Evolutionary conservation across 2,797 vertebrate genomes (phyloP).

Genomic region (Carapus acus): DNA sequence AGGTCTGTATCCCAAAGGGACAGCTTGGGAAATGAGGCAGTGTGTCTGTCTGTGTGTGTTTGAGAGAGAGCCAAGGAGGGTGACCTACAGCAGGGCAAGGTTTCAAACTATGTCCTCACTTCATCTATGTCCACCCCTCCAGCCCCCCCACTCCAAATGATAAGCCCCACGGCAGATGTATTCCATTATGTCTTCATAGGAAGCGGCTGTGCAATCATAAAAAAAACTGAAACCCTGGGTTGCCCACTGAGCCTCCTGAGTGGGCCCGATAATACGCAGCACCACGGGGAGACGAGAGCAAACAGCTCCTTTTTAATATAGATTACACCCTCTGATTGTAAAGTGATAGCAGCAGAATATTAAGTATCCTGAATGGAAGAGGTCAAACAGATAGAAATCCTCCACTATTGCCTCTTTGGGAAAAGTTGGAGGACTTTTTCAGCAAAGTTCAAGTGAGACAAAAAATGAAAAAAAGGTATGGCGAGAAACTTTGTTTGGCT

Average conservation of each 20-base stretch:
- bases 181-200: conserved; percentile 48
- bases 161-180: conserved; percentile 50
- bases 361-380: conserved; percentile 12
- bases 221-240: conserved; percentile 38
- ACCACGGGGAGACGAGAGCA: conserved; percentile 26
- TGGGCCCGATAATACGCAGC: conserved; percentile 40
- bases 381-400: conserved; percentile 25
- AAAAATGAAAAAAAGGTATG: background rate
- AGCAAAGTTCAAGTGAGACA: background rate
- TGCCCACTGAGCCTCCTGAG: conserved; percentile 35
- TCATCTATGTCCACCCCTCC: conserved; percentile 22
- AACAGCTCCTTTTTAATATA: conserved; percentile 38
- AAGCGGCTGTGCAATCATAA: conserved; percentile 55
- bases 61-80: conserved; percentile 28
- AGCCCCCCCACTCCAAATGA: conserved; percentile 3
- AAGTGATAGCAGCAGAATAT: conserved; percentile 23
- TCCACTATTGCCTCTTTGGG: conserved; percentile 25
- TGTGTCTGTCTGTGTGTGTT: conserved; percentile 14
- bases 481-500: conserved; percentile 4
- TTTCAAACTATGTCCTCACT: conserved; percentile 29
- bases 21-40: conserved; percentile 36
- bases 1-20: conserved; percentile 48
- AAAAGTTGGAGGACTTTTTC: conserved; percentile 10
- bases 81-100: conserved; percentile 29
- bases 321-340: conserved; percentile 44